A percentile compares a stretch with the other conserved stretches of the same genome.
These are phyloP conservation scores for Phrynocephalus forsythii DNA, from an alignment of 2,797 vertebrate genomes.

Conservation along the genomic window DNA sequence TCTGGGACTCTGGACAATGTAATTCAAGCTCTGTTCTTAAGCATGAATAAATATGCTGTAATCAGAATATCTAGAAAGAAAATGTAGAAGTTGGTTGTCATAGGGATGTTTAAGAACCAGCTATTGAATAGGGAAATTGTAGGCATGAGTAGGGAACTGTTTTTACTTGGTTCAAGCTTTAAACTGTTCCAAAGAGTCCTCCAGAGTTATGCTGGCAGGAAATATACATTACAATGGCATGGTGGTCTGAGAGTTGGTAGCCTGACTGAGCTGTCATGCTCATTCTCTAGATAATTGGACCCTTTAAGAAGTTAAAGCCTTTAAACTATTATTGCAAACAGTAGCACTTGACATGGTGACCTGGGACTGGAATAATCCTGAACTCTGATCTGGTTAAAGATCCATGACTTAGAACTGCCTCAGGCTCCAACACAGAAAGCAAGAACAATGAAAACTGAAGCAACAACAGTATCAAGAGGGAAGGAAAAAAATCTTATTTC, in stretches of 20 bases:
- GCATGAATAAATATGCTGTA: rapidly evolving
- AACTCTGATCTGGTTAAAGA: constrained; percentile 69
- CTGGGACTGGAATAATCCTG: constrained; percentile 60
- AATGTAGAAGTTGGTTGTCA: neutral
- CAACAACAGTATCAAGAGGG: constrained; percentile 22
- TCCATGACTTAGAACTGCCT: constrained; percentile 60
- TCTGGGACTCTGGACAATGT: too few species aligned
- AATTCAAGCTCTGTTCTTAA: neutral
- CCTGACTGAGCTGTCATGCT: neutral
- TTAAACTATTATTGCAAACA: constrained; percentile 65
- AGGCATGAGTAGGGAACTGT: too few species aligned
- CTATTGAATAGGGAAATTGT: too few species aligned
- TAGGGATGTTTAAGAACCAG: neutral
- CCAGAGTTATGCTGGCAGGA: constrained; percentile 13
- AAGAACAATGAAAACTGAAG: constrained; percentile 39
- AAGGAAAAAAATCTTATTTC: constrained; percentile 30
- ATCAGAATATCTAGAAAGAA: neutral
- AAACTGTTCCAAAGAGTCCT: neutral
- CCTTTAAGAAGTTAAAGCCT: constrained; percentile 64
- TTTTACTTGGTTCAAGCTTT: constrained; percentile 20
- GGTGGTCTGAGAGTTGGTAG: constrained; percentile 25
- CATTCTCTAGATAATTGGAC: constrained; percentile 46
- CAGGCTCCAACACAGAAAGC: constrained; percentile 49
- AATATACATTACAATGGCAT: constrained; percentile 10
- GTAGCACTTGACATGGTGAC: constrained; percentile 71